Evolutionary conservation across 2,888 invertebrate species (phyloP), one percentile per base, ranked within the genome.

Genomic region (Anthophora plumipes): DNA sequence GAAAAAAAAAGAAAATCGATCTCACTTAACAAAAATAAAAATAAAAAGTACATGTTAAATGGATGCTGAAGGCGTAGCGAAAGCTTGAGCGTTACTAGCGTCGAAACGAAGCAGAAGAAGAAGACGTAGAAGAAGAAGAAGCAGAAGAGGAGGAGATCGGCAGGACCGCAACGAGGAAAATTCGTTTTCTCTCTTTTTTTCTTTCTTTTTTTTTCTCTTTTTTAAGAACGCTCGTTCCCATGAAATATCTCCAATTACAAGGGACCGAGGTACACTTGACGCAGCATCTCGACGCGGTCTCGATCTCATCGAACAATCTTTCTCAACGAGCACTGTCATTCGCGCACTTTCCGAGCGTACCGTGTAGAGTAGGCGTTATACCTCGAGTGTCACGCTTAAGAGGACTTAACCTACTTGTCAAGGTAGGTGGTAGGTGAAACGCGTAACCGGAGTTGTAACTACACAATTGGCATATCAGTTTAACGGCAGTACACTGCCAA

Each of bases 391-490:
- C 68, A 73, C 79, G 69, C 64, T 77, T 48, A 66, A 20, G 48
- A 54, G 70, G 81, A 73, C 60, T 70, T 64, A 67, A 78, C 69
- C 83, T 77, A 76, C 72, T 82, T 71, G 54, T 59, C 39, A 54
- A 48, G 71, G 31, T 46, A 3, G 71, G 25, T 43, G 71, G 25
- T 43, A 50, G 54, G 41, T 31, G 64, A 31, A 70, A 75, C 67
- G 75, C 72, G 77, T 73, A 82, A 83, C 73, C 71, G 80, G 61
- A 84, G 78, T 78, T 86, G 77, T 79, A 86, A 83, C 73, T 73
- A 80, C 79, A 83, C 79, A 83, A 84, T 88, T 88, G 87, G 88
- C 88, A 88, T 88, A 88, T 88, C 88, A 88, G 81, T 88, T 87
- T 60, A 78, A 72, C 11, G 66, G 50, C 74, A 70, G 66, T 66